phyloP scores from a whole-genome alignment of 1,140 invertebrate species.

The Brachystomella parvula region DNA sequence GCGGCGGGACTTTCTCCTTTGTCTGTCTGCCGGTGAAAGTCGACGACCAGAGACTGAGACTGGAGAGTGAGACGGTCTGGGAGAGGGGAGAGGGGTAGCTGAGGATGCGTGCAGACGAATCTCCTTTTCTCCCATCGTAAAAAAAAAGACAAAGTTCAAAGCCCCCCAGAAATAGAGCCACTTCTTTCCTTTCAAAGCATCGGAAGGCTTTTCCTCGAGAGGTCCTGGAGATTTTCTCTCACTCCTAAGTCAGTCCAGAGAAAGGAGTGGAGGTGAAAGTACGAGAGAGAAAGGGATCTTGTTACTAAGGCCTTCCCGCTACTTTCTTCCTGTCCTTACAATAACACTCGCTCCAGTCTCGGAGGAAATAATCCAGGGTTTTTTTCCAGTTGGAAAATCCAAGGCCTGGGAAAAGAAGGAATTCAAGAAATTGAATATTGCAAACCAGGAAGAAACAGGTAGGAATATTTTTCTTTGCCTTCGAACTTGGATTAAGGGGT shows the following conservation, averaged over 20 bases:
- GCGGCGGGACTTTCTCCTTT: too few relatives aligned
- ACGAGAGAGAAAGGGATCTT: background rate
- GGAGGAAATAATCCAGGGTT: too few relatives aligned
- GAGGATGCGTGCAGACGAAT: background rate
- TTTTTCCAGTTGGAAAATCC: too few relatives aligned
- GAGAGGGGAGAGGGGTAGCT: background rate
- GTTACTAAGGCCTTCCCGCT: background rate
- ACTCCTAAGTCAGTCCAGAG: background rate
- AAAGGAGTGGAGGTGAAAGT: background rate
- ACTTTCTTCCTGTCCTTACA: too few relatives aligned
- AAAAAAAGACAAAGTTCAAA: constrained; percentile 12
- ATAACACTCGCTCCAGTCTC: too few relatives aligned
- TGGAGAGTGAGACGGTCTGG: constrained; percentile 6
- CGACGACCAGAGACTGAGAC: too few relatives aligned
- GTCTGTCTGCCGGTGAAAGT: too few relatives aligned
- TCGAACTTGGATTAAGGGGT: too few relatives aligned
- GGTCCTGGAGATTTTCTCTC: background rate
- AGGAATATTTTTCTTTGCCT: too few relatives aligned
- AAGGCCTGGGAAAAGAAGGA: too few relatives aligned
- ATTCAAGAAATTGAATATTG: too few relatives aligned
- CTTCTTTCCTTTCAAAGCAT: background rate
- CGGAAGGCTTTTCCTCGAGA: background rate
- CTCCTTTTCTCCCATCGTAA: background rate
- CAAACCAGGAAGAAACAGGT: too few relatives aligned
- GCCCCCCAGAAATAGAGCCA: background rate